Conservation (phyloP, 2,888 invertebrate genomes). For the Eristalis intricaria region DNA sequence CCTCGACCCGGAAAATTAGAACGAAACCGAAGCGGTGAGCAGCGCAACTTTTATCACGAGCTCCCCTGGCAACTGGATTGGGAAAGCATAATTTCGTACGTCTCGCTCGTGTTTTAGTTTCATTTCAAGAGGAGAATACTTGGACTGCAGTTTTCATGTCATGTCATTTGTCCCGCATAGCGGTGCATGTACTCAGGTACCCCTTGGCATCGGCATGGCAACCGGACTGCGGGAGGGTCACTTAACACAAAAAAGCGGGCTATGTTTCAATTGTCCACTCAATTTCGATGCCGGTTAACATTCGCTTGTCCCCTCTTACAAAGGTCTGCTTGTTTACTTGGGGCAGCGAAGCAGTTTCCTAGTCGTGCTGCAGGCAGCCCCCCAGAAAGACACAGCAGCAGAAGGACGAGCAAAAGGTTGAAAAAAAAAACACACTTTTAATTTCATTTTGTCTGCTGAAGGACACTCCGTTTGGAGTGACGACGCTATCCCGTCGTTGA, state of each 20-base stretch:
- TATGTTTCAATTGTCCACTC: neutral
- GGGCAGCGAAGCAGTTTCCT: neutral
- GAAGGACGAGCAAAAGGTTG: neutral
- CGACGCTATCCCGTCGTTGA: neutral
- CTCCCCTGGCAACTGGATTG: neutral
- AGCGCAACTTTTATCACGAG: neutral
- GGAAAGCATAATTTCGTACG: neutral
- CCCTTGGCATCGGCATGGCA: neutral
- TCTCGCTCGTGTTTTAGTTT: neutral
- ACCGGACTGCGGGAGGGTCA: neutral
- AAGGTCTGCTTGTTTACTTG: neutral
- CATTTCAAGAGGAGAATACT: no score
- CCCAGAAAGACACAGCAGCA: neutral
- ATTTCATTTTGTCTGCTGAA: neutral
- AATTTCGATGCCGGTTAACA: neutral
- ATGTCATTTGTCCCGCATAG: neutral
- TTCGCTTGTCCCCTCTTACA: neutral
- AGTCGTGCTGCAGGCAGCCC: neutral
- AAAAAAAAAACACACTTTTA: neutral
- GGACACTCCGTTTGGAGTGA: neutral
- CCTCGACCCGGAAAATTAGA: conserved; percentile 8
- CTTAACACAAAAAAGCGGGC: neutral
- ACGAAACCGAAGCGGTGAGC: neutral
- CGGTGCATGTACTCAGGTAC: neutral
- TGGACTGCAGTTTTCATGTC: neutral